phyloP scores from a whole-genome alignment of 2,113 vertebrate genomes.

The Tachysurus fulvidraco region DNA sequence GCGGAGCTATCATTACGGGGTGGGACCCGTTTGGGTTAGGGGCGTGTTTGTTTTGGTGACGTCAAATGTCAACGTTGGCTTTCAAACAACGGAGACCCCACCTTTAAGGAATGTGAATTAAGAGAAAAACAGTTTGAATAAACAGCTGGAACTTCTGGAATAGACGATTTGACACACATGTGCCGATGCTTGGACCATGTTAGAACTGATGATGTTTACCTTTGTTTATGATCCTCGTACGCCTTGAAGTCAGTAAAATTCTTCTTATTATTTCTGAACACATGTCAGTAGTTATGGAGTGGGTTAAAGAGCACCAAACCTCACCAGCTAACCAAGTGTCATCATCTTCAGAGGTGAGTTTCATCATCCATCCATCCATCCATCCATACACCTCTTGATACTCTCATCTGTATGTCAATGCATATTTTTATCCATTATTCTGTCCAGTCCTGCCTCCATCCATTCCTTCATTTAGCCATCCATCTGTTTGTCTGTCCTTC shows the following conservation, averaged over 20 bases:
- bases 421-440: background rate
- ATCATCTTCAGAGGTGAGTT: constrained; percentile 74
- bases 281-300: background rate
- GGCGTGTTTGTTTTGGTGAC: no score
- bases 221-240: background rate
- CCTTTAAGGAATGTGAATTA: background rate
- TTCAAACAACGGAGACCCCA: no score
- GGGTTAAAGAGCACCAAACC: background rate
- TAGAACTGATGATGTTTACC: background rate
- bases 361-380: background rate
- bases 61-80: no score
- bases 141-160: background rate
- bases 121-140: background rate
- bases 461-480: background rate
- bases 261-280: no score
- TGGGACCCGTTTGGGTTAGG: no score
- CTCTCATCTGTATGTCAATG: background rate
- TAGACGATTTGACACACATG: background rate
- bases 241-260: background rate
- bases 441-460: background rate
- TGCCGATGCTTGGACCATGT: background rate
- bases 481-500: background rate
- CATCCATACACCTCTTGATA: background rate
- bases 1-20: no score
- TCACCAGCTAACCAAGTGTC: constrained; percentile 41